Evolutionary conservation across 2,113 vertebrate species (phyloP).

Genomic region (Albula glossodonta): DNA sequence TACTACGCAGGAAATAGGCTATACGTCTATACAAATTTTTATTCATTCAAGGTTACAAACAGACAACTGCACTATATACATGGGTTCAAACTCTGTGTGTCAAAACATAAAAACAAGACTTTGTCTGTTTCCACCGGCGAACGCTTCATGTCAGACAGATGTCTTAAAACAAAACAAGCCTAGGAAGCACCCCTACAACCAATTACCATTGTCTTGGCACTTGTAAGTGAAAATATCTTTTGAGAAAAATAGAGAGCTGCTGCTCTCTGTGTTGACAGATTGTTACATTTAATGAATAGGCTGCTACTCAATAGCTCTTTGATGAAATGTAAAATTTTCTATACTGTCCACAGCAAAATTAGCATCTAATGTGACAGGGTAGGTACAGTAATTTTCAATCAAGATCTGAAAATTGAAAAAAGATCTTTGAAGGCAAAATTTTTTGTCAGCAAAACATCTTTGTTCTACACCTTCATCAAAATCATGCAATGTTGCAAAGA

Average conservation of each 20-base stretch:
- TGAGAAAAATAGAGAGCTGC: conserved; percentile 66
- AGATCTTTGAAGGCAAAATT: neutral
- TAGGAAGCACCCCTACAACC: conserved; percentile 67
- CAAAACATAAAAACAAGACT: conserved; percentile 22
- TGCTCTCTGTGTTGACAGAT: conserved; percentile 72
- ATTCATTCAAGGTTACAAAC: neutral
- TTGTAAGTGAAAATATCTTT: conserved; percentile 64
- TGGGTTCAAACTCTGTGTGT: neutral
- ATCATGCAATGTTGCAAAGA: neutral
- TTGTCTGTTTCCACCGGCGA: conserved; percentile 60
- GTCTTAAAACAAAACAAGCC: conserved; percentile 75
- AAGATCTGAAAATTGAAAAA: conserved; percentile 35
- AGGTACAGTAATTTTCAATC: conserved; percentile 52
- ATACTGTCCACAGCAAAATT: conserved; percentile 64
- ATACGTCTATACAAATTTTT: neutral
- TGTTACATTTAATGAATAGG: conserved; percentile 79
- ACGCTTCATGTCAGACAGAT: conserved; percentile 72
- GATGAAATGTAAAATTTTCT: conserved; percentile 56
- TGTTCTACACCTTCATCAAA: neutral
- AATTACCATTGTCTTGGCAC: conserved; percentile 75
- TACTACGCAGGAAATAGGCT: neutral
- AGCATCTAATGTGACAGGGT: conserved; percentile 62
- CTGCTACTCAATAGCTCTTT: conserved; percentile 72
- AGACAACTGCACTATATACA: neutral
- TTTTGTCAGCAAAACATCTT: neutral